Evolutionary conservation across 2,113 vertebrate genomes (phyloP).

Genomic region (Scomber colias): DNA sequence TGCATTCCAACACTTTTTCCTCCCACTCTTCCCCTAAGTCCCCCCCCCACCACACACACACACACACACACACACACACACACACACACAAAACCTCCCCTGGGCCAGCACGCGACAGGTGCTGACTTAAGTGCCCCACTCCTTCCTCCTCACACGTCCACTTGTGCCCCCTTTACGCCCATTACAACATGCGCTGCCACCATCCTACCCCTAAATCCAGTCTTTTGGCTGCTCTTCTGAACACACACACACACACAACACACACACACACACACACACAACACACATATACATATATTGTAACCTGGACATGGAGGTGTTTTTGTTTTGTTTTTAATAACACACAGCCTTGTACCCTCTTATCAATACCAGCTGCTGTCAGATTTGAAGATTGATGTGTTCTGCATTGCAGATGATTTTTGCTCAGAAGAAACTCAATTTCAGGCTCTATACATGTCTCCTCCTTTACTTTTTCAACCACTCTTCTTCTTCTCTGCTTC

Average conservation of each 20-base stretch:
- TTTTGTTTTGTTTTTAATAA: background rate
- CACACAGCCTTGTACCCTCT: conserved; percentile 23
- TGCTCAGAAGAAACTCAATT: conserved; percentile 11
- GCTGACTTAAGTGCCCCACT: conserved; percentile 80
- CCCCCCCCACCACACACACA: no score
- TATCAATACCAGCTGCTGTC: conserved; percentile 77
- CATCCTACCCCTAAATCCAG: conserved; percentile 39
- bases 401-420: conserved; percentile 78
- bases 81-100: conserved; percentile 34
- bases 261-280: background rate
- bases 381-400: conserved; percentile 77
- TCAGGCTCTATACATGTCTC: conserved; percentile 13
- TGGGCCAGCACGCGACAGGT: conserved; percentile 80
- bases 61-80: conserved; percentile 9
- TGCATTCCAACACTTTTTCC: conserved; percentile 69
- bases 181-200: conserved; percentile 56
- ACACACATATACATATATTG: conserved; percentile 4
- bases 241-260: background rate
- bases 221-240: conserved; percentile 25
- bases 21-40: conserved; percentile 3
- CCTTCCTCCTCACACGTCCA: conserved; percentile 66
- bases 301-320: background rate
- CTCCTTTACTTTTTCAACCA: conserved; percentile 12
- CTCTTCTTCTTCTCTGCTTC: conserved; percentile 9
- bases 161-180: conserved; percentile 66